phyloP scores from a whole-genome alignment of 2,888 invertebrate genomes.

The Ophion slaviceki region DNA sequence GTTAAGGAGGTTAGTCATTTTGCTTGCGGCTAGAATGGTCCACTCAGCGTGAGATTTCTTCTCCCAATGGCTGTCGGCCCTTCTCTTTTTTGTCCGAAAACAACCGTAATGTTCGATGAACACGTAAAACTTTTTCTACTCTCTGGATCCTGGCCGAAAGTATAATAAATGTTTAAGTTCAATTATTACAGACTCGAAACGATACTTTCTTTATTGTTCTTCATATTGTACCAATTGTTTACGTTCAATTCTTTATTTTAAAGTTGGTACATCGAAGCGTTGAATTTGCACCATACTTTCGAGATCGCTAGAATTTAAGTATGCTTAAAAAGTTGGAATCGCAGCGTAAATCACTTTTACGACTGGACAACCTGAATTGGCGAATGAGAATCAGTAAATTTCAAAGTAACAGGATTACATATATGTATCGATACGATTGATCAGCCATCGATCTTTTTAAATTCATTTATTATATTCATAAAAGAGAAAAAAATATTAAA shows the following conservation, averaged over 20 bases:
- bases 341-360: neutral
- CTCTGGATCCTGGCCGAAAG: neutral
- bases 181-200: neutral
- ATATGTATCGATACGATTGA: no score
- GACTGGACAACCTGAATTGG: neutral
- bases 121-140: constrained; percentile 12
- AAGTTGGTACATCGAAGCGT: neutral
- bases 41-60: constrained; percentile 13
- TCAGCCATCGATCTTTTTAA: no score
- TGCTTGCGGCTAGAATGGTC: constrained; percentile 11
- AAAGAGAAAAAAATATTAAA: no score
- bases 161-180: neutral
- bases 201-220: neutral
- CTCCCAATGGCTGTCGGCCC: constrained; percentile 10
- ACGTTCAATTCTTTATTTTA: neutral
- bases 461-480: no score
- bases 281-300: no score
- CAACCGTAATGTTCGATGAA: constrained; percentile 17
- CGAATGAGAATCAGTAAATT: neutral
- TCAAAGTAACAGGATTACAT: no score
- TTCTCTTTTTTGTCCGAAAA: constrained; percentile 22
- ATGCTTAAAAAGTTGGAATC: neutral
- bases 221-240: neutral
- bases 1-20: constrained; percentile 16
- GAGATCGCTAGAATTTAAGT: no score